Percentiles rank a stretch among this genome's conserved stretches.
phyloP scores from a whole-genome alignment of 2,888 invertebrate genomes.

The Apamea epomidion region DNA sequence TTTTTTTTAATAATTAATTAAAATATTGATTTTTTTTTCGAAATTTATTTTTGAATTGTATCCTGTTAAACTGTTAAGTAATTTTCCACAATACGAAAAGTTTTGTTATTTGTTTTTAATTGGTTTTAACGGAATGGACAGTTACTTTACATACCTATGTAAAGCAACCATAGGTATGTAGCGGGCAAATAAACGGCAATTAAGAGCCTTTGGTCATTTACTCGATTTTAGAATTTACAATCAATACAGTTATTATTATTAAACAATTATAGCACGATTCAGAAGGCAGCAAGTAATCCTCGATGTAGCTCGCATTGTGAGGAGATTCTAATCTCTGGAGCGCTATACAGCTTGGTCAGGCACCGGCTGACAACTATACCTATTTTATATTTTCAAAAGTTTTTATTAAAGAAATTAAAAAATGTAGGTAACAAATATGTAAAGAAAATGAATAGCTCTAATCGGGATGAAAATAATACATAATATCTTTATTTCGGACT shows the following conservation, averaged over 20 bases:
- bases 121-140: too few relatives aligned
- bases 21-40: not conserved
- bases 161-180: not conserved
- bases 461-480: too few relatives aligned
- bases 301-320: not conserved
- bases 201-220: not conserved
- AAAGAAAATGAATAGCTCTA: not conserved
- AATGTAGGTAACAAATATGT: not conserved
- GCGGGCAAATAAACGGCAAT: not conserved
- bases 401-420: too few relatives aligned
- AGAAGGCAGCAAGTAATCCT: not conserved
- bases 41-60: not conserved
- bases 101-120: not conserved
- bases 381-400: not conserved
- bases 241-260: not conserved
- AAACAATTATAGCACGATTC: not conserved
- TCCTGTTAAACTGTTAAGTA: not conserved
- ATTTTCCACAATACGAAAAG: not conserved
- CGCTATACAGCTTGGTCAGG: not conserved
- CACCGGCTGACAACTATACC: not conserved
- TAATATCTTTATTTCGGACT: not conserved
- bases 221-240: not conserved
- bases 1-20: not conserved
- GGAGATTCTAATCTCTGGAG: not conserved
- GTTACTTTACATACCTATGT: too few relatives aligned